Percentiles rank a stretch among this genome's conserved stretches.
These are phyloP conservation scores for Neomorphus geoffroyi DNA, from an alignment of 2,797 vertebrate genomes.

Conservation along the genomic window DNA sequence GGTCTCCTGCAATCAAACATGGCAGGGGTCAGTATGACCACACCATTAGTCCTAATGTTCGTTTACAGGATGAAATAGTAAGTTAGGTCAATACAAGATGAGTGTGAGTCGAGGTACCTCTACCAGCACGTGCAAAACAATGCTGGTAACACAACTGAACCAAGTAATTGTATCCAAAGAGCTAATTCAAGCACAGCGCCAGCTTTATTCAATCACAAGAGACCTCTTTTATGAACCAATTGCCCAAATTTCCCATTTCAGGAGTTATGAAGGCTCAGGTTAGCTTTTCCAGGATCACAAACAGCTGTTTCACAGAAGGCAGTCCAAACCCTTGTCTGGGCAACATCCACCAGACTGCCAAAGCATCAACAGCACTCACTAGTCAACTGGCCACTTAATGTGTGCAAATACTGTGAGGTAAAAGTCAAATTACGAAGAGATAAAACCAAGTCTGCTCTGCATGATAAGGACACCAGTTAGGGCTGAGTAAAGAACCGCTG, in stretches of 20 bases:
- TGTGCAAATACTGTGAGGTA: neutral
- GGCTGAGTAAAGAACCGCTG: neutral
- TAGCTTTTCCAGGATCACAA: neutral
- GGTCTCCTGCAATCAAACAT: neutral
- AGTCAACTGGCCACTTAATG: neutral
- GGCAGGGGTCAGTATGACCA: neutral
- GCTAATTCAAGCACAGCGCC: neutral
- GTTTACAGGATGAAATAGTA: neutral
- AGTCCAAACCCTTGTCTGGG: neutral
- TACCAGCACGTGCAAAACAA: neutral
- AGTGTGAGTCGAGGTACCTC: neutral
- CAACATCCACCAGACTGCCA: neutral
- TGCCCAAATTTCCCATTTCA: neutral
- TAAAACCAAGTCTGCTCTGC: neutral
- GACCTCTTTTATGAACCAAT: neutral
- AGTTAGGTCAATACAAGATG: neutral
- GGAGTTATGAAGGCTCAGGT: conserved; percentile 5
- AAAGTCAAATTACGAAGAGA: neutral
- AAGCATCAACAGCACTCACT: neutral
- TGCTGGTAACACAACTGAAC: neutral
- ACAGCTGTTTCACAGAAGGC: neutral
- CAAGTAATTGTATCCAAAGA: neutral
- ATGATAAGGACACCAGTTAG: neutral
- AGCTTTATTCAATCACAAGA: neutral
- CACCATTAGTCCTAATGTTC: neutral